phyloP scores from a whole-genome alignment of 2,113 vertebrate genomes.

The Grammomys surdaster region DNA sequence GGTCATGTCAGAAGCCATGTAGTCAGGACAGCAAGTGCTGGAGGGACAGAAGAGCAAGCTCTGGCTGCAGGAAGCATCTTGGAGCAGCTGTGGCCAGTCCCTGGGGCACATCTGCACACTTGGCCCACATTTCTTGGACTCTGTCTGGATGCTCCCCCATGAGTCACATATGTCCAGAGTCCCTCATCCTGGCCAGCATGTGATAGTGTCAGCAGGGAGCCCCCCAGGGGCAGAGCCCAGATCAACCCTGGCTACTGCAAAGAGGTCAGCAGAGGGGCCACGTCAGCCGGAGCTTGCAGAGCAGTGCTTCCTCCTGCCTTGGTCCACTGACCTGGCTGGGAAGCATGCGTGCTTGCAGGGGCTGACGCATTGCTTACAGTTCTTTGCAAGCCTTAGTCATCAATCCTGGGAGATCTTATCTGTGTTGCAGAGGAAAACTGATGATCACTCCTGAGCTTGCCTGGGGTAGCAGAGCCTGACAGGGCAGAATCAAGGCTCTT shows the following conservation, averaged over 20 bases:
- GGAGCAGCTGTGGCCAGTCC: background rate
- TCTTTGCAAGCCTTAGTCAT: background rate
- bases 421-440: background rate
- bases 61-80: background rate
- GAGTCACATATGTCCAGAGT: background rate
- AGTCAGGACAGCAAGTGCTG: background rate
- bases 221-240: background rate
- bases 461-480: background rate
- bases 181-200: background rate
- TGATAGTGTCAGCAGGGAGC: background rate
- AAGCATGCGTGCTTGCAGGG: no score
- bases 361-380: background rate
- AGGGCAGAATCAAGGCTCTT: background rate
- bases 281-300: background rate
- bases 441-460: background rate
- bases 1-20: background rate
- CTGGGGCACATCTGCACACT: background rate
- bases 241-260: background rate
- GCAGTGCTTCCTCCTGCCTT: background rate
- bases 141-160: background rate
- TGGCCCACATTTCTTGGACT: background rate
- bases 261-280: background rate
- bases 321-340: background rate
- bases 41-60: background rate
- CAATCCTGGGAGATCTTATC: background rate